Percentiles rank a stretch among this genome's conserved stretches.
Conservation (phyloP, 2,113 vertebrate species). For the Sander vitreus region DNA sequence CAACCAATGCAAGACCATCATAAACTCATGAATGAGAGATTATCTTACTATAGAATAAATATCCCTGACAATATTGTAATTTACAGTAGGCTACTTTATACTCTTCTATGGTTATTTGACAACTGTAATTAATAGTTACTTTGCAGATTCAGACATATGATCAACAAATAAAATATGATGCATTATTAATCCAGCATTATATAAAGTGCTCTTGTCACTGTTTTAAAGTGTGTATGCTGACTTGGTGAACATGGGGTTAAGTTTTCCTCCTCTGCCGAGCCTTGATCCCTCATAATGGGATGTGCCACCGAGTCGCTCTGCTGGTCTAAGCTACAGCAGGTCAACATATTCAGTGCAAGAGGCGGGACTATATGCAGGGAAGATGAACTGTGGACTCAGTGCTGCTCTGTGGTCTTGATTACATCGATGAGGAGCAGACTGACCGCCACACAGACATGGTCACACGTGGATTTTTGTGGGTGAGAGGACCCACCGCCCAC, state of each 20-base stretch:
- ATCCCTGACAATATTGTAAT: background rate
- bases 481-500: slow-evolving; percentile 20
- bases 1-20: background rate
- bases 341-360: slow-evolving; percentile 71
- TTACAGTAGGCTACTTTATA: background rate
- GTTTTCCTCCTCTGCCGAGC: slow-evolving; percentile 55
- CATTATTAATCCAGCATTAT: background rate
- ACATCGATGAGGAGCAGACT: slow-evolving; percentile 17
- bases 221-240: background rate
- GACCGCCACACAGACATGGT: slow-evolving; percentile 43
- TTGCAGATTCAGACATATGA: background rate
- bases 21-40: background rate
- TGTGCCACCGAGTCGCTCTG: slow-evolving; percentile 76
- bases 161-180: background rate
- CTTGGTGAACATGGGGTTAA: slow-evolving; percentile 79
- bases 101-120: background rate
- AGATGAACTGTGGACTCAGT: slow-evolving; percentile 30
- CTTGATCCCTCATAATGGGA: slow-evolving; percentile 83
- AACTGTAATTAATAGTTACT: background rate
- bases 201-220: background rate
- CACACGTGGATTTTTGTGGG: slow-evolving; percentile 65
- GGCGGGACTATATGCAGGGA: slow-evolving; percentile 64
- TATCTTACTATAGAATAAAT: background rate
- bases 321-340: slow-evolving; percentile 75
- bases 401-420: slow-evolving; percentile 53